Evolutionary conservation across 2,113 vertebrate genomes (phyloP), one percentile per base, ranked within the genome.

Genomic region (Salvelinus namaycush): DNA sequence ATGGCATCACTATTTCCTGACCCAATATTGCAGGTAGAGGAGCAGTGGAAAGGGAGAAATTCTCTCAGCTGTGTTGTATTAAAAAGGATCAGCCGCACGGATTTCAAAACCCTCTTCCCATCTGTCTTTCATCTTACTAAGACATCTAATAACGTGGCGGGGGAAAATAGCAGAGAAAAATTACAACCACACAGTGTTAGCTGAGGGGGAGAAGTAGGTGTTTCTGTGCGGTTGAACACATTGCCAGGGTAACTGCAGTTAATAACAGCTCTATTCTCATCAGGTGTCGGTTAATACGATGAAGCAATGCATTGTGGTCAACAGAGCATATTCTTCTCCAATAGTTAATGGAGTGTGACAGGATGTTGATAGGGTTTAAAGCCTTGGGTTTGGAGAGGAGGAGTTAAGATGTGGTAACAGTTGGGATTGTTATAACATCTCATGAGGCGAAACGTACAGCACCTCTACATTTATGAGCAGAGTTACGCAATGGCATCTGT

Each of bases 311-410:
- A 60, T 62, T 74, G 27, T 82, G 85, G 86, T 90, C 84, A 92
- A 75, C 81, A 72, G 83, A 82, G 81, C 83, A 84, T 78, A 79
- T 70, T 86, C 80, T 68, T 81, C 77, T 79, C 60, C 26, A 48
- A 72, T 24, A 89, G 87, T 89, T 93, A 93, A 94, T 92, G 92
- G 82, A 82, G 85, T 90, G 86, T 90, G 88, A 92, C 87, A 90
- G 80, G 79, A 90, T 79, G 81, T 88, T 89, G 90, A 89, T 82
- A 87, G 79, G 79, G 83, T 91, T 89, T 81, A 67, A 76, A 75
- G 81, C 83, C 77, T 79, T 80, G 54, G 79, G 68, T 79, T 80
- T 54, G 76, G 5, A 44, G 72, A 13, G 16, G 71, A 65, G 31
- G 24, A 68, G 65, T 59, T 60, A 87, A 87, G 87, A 84, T 87